Evolutionary conservation across 2,888 invertebrate genomes (phyloP).

Genomic region (Platycheirus albimanus): DNA sequence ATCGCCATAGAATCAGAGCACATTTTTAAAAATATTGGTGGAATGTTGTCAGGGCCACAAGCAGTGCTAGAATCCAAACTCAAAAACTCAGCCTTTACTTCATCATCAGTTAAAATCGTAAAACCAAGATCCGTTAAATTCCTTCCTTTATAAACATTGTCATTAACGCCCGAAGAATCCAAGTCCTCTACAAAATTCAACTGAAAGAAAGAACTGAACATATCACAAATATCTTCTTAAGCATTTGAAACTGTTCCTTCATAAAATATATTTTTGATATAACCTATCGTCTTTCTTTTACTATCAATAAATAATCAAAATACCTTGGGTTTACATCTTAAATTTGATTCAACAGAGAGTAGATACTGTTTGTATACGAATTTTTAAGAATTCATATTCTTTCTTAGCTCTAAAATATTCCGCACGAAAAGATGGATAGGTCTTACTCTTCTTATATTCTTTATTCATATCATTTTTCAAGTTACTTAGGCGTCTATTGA

Average conservation of each 20-base stretch:
- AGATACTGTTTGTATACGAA: no score
- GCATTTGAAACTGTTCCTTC: not conserved
- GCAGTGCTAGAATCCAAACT: not conserved
- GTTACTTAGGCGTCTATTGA: no score
- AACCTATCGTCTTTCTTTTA: not conserved
- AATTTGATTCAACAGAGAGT: no score
- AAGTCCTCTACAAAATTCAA: not conserved
- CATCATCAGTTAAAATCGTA: not conserved
- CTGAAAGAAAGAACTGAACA: not conserved
- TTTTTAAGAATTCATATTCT: no score
- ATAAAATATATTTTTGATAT: not conserved
- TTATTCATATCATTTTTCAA: no score
- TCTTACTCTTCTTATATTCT: no score
- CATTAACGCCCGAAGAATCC: not conserved
- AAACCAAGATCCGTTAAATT: no score
- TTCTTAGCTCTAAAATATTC: no score
- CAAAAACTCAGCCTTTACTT: not conserved
- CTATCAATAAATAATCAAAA: no score
- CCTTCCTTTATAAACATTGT: no score
- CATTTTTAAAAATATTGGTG: not conserved
- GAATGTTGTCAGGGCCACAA: not conserved
- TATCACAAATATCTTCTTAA: not conserved
- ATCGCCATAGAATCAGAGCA: not conserved
- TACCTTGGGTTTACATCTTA: no score
- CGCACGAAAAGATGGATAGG: no score